phyloP scores from a whole-genome alignment of 2,888 invertebrate species.

The Chaitophorus viminalis region DNA sequence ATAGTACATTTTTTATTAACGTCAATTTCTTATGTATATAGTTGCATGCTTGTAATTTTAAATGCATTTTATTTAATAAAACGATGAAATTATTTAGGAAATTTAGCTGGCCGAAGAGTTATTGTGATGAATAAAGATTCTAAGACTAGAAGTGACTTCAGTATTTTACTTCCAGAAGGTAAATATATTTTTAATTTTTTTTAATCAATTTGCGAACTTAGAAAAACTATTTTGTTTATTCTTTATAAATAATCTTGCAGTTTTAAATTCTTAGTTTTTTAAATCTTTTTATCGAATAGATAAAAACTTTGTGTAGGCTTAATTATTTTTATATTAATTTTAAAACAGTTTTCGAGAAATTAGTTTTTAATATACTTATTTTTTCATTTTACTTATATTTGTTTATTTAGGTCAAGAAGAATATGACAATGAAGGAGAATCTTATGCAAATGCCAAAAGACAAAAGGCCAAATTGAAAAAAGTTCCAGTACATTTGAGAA shows the following conservation, averaged over 20 bases:
- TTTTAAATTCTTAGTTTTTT: too few relatives aligned
- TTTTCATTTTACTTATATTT: too few relatives aligned
- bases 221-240: too few relatives aligned
- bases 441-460: conserved; percentile 46
- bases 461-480: conserved; percentile 55
- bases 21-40: background rate
- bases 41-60: background rate
- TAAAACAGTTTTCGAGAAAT: too few relatives aligned
- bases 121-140: conserved; percentile 51
- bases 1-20: background rate
- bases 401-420: conserved; percentile 39
- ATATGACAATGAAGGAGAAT: conserved; percentile 21
- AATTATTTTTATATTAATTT: too few relatives aligned
- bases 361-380: background rate
- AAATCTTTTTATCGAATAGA: too few relatives aligned
- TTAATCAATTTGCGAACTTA: too few relatives aligned
- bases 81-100: background rate
- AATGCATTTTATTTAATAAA: background rate
- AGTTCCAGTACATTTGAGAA: conserved; percentile 10
- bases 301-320: too few relatives aligned
- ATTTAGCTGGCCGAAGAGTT: conserved; percentile 55
- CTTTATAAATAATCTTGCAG: too few relatives aligned
- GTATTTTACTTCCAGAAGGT: conserved; percentile 25
- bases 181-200: background rate
- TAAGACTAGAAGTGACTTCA: conserved; percentile 24